Percentiles rank a stretch among this genome's conserved stretches.
phyloP scores from a whole-genome alignment of 2,113 vertebrate species.

The Nettapus auritus region DNA sequence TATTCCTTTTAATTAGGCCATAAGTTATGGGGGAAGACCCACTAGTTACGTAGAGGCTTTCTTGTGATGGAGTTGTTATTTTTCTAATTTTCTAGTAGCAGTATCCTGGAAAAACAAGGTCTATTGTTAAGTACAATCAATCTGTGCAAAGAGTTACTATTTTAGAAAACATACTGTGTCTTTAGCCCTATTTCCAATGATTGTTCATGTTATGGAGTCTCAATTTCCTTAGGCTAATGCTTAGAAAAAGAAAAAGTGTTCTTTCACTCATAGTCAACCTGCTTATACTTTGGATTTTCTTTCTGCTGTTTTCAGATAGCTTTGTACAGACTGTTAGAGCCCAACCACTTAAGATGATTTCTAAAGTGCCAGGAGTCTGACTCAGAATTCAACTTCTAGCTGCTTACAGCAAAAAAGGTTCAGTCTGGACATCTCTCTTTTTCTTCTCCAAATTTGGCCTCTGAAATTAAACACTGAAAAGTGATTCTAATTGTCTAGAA shows the following conservation, averaged over 20 bases:
- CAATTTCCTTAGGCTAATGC: background rate
- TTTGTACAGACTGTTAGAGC: background rate
- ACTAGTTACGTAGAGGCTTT: background rate
- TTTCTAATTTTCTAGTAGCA: background rate
- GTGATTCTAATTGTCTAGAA: background rate
- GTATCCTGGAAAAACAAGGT: background rate
- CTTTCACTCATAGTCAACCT: background rate
- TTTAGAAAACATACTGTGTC: background rate
- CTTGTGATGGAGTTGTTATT: background rate
- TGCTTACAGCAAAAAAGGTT: background rate
- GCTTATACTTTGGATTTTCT: background rate
- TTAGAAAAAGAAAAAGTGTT: background rate
- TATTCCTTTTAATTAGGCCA: background rate
- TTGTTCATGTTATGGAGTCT: background rate
- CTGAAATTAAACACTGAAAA: background rate
- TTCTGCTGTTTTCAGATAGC: background rate
- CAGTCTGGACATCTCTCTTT: background rate
- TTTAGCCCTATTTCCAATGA: background rate
- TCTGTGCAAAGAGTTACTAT: background rate
- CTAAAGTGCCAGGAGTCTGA: background rate
- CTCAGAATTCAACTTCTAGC: background rate
- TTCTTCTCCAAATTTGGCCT: background rate
- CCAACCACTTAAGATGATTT: background rate
- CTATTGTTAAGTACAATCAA: background rate
- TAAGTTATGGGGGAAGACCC: background rate